phyloP scores from a whole-genome alignment of 2,113 vertebrate genomes.

The Mungos mungo region DNA sequence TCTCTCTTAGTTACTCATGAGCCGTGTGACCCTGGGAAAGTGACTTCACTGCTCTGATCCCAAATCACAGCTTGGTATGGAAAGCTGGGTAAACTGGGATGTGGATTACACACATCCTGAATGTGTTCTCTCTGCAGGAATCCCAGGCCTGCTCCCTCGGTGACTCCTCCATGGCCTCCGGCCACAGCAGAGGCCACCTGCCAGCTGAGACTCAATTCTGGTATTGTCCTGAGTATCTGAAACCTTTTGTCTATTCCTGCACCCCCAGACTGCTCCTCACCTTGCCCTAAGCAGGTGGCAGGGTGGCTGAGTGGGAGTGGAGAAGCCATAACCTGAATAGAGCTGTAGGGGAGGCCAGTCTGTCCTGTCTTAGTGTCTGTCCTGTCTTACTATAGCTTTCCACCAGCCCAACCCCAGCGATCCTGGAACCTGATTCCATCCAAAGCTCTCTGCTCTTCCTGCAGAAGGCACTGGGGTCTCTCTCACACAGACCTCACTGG shows the following conservation, averaged over 20 bases:
- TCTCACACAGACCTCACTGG: neutral
- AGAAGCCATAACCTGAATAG: neutral
- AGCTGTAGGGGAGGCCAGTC: neutral
- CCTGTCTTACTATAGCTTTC: neutral
- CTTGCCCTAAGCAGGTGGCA: neutral
- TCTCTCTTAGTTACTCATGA: neutral
- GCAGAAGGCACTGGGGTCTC: neutral
- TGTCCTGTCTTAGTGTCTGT: neutral
- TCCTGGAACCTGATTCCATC: neutral
- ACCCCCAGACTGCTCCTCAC: neutral
- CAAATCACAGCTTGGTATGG: neutral
- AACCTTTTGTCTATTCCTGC: neutral
- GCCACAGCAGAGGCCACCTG: neutral
- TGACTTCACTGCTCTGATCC: neutral
- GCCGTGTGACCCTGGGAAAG: neutral
- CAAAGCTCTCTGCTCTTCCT: neutral
- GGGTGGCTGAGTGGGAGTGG: neutral
- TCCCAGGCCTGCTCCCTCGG: neutral
- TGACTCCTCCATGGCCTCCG: neutral
- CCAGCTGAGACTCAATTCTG: neutral
- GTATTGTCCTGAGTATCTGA: slow-evolving; percentile 51
- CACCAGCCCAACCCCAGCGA: neutral
- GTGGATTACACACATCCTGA: neutral
- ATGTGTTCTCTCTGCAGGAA: neutral
- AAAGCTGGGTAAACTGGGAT: neutral